phyloP scores from a whole-genome alignment of 2,888 invertebrate genomes.

The Callyntrura sp. region DNA sequence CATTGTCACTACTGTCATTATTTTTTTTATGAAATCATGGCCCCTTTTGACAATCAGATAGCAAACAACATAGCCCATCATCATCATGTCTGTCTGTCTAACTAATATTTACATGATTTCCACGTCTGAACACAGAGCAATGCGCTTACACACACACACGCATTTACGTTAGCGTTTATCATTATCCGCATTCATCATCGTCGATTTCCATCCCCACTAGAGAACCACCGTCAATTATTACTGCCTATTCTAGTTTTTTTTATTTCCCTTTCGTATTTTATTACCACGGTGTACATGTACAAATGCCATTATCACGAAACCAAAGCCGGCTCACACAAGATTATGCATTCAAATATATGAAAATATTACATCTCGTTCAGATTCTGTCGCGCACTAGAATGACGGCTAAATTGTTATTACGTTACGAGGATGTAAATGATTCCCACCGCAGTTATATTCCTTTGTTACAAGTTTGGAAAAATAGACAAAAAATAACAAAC shows the following conservation, averaged over 20 bases:
- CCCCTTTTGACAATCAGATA: background rate
- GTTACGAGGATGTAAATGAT: slow-evolving; percentile 40
- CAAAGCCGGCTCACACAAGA: background rate
- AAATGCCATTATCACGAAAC: slow-evolving; percentile 8
- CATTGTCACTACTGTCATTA: slow-evolving; percentile 12
- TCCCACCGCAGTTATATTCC: background rate
- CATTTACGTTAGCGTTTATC: no score
- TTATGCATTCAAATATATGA: background rate
- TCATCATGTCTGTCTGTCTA: background rate
- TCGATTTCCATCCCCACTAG: background rate
- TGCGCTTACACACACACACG: no score
- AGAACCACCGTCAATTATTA: background rate
- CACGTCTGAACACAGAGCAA: no score
- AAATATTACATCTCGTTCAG: background rate
- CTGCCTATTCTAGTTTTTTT: background rate
- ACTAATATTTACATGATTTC: background rate
- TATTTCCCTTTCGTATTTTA: background rate
- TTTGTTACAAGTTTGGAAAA: slow-evolving; percentile 25
- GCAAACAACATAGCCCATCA: background rate
- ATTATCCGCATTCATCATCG: background rate
- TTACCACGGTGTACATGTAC: background rate
- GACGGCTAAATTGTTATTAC: background rate
- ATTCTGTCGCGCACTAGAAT: background rate
- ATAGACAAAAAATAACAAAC: no score
- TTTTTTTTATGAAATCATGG: slow-evolving; percentile 10